Base-by-base conservation (phyloP, 2,888 invertebrate genomes). In the Eupelmus urozonus region DNA sequence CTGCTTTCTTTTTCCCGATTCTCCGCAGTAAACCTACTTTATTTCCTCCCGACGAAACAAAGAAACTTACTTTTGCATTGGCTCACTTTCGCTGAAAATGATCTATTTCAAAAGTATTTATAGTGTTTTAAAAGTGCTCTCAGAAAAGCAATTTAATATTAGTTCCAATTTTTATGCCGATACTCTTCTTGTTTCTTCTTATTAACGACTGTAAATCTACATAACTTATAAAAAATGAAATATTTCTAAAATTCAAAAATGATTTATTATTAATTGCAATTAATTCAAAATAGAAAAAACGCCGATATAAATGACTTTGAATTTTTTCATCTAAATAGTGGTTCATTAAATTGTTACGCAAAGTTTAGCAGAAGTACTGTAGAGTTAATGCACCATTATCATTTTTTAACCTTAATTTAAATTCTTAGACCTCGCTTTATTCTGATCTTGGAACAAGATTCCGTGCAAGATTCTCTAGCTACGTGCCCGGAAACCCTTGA, bases 21-120 rank as follows among this genome's bases (percentile, higher is more conserved):
- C 29, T 55, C 1, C n/a, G 29, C 49, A 13, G 11, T 74, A 74
- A 65, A 74, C 74, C 74, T 74, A 74, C 74, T 74, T 74, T 74
- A 42, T 55, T 53, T 25, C 29, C 45, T 55, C n/a, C n/a, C 63
- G 16, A 29, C 20, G 9, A 18, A 63, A 42, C 18, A 20, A 57
- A 45, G 29, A 60, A 42, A 62, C 45, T 53, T 55, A 29, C n/a
- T 13, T 69, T 62, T 63, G 55, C 23, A 55, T 20, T 3, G 20
- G 42, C 40, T 40, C 63, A 63, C 63, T 63, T 76, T 67, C 75
- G 20, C 65, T 62, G 2, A n/a, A 16, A 25, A 40, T 18, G 9
- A 18, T 65, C 25, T 18, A 23, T 20, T 51, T 45, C 2, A 2
- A 2, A 45, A 45, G 16, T 45, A 16, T 34, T 34, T 34, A 34